A percentile compares a stretch with the other conserved stretches of the same genome.
Evolutionary conservation across 2,113 vertebrate species (phyloP).

Genomic region (Clarias gariepinus): DNA sequence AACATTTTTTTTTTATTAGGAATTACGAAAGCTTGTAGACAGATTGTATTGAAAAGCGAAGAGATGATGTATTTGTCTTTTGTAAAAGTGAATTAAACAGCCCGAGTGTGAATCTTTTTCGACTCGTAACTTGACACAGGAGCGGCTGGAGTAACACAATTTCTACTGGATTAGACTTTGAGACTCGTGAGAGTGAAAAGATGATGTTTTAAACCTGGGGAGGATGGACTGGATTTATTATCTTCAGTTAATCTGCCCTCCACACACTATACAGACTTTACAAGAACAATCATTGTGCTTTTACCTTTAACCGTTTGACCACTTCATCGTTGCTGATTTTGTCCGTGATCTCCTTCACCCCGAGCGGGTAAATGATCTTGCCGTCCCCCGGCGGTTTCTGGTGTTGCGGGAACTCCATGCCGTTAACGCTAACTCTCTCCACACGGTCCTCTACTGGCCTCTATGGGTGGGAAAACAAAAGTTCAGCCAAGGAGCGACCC

Average conservation of each 20-base stretch:
- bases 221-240: no score
- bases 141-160: no score
- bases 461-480: constrained; percentile 98
- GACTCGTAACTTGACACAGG: no score
- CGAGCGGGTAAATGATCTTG: constrained; percentile 93
- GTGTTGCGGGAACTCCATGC: constrained; percentile 95
- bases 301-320: constrained; percentile 96
- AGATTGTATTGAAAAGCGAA: no score
- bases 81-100: no score
- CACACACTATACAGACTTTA: not conserved
- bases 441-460: constrained; percentile 98
- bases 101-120: no score
- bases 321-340: constrained; percentile 98
- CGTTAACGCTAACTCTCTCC: constrained; percentile 73
- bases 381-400: constrained; percentile 84
- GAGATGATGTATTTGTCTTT: no score
- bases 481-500: constrained; percentile 82
- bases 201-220: not conserved
- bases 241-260: not conserved
- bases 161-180: not conserved
- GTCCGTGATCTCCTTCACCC: constrained; percentile 98
- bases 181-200: not conserved
- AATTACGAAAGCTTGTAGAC: no score
- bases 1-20: no score
- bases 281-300: not conserved